Base-by-base conservation (phyloP, 2,888 invertebrate genomes). In the Trissonchulus sp. region DNA sequence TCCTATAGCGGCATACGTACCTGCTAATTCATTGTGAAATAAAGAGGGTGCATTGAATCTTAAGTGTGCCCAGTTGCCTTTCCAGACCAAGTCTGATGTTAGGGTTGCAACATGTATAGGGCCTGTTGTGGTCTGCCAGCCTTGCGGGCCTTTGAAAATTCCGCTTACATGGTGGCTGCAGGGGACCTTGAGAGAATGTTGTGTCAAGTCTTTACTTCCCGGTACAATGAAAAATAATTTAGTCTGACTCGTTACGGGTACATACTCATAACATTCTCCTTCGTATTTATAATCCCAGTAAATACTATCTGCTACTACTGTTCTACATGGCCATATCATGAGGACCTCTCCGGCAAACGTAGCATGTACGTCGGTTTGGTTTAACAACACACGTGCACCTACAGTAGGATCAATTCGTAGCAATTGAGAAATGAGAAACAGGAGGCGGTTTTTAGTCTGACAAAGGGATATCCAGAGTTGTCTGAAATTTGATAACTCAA, bases 291-390 rank as follows among this genome's bases (percentile, higher is more conserved):
- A 63, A 34, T 73, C 63, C 73, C 73, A 73, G 35, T 36, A 73
- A 33, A 73, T 31, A 15, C 23, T 15, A 23, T 30, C 63, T 23
- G 63, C 38, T 63, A 63, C 2, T 8, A 73, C 35, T 34, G 62
- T 30, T 18, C 34, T 8, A 34, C 73, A 73, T n/a, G 36, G 23
- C 62, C 63, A 60, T 18, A 73, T 34, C 73, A 73, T 73, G 3
- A 73, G 63, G 8, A 35, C 73, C 31, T 73, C 63, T 2, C 73
- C 73, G 2, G 73, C 73, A 34, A 73, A 73, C 15, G 73, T 8
- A 2, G 73, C 63, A n/a, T 34, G n/a, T 23, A 73, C 63, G 31
- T 73, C 73, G 18, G 15, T 33, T 30, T 63, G 62, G 23, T 48
- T 48, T 15, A 65, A n/a, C 28, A 65, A 65, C 3, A 30, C 65